phyloP scores from a whole-genome alignment of 2,888 invertebrate species.

The Macrosiphum euphorbiae region DNA sequence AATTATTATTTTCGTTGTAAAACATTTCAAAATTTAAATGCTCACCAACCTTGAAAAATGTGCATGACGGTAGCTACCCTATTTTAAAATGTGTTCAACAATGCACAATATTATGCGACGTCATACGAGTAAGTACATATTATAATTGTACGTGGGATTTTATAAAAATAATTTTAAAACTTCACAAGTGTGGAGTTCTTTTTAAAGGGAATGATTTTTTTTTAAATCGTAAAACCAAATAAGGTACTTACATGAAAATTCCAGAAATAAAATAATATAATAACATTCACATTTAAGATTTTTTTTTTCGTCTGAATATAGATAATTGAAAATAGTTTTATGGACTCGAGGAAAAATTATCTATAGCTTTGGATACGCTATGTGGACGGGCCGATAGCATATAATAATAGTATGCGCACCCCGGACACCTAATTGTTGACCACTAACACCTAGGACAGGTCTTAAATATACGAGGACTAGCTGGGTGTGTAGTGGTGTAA shows the following conservation, averaged over 20 bases:
- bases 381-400: too few species aligned
- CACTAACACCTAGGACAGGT: too few species aligned
- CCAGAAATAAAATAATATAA: neutral
- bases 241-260: neutral
- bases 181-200: too few species aligned
- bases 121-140: neutral
- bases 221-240: neutral
- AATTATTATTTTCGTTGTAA: neutral
- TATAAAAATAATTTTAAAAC: neutral
- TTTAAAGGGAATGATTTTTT: neutral
- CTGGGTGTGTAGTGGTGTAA: too few species aligned
- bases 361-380: too few species aligned
- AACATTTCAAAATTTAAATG: neutral
- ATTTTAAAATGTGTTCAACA: neutral
- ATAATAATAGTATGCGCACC: too few species aligned
- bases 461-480: too few species aligned
- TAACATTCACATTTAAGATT: neutral
- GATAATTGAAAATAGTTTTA: too few species aligned
- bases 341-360: too few species aligned
- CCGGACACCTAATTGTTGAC: too few species aligned
- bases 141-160: neutral
- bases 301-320: too few species aligned
- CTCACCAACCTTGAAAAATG: too few species aligned
- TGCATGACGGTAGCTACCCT: neutral
- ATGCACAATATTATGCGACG: neutral